Evolutionary conservation across 1,140 invertebrate species (phyloP).

Genomic region (Diachasma alloeum): DNA sequence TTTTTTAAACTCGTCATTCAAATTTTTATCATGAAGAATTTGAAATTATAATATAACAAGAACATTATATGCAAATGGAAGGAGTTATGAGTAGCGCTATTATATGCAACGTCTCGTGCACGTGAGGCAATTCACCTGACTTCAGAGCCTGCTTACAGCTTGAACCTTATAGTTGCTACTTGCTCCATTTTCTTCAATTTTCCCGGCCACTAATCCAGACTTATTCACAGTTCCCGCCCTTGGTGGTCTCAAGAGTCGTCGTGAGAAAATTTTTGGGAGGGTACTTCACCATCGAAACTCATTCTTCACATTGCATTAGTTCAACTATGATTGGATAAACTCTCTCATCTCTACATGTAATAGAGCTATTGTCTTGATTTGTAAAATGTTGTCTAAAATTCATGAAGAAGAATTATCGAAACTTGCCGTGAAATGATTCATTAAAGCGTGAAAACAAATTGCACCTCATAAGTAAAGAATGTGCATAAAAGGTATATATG

Average conservation of each 20-base stretch:
- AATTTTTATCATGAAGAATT: not conserved
- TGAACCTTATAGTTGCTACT: not conserved
- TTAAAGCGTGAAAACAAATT: constrained; percentile 12
- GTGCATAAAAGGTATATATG: constrained; percentile 64
- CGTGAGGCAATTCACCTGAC: not conserved
- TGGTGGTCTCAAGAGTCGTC: no score
- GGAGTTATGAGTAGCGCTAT: not conserved
- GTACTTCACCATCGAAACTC: no score
- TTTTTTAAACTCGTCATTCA: not conserved
- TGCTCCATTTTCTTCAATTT: constrained; percentile 17
- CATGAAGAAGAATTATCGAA: not conserved
- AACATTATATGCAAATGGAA: not conserved
- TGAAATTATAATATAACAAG: not conserved
- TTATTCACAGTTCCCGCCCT: not conserved
- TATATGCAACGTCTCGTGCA: not conserved
- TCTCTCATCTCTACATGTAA: no score
- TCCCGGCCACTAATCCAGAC: constrained; percentile 4
- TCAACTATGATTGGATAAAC: no score
- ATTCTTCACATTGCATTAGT: no score
- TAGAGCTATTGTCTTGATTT: no score
- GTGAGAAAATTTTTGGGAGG: no score
- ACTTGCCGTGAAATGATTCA: not conserved
- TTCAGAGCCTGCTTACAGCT: not conserved
- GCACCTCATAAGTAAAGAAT: constrained; percentile 50
- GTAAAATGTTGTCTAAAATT: no score